Conservation (phyloP, 2,113 vertebrate species). For the Polypterus bichir region DNA sequence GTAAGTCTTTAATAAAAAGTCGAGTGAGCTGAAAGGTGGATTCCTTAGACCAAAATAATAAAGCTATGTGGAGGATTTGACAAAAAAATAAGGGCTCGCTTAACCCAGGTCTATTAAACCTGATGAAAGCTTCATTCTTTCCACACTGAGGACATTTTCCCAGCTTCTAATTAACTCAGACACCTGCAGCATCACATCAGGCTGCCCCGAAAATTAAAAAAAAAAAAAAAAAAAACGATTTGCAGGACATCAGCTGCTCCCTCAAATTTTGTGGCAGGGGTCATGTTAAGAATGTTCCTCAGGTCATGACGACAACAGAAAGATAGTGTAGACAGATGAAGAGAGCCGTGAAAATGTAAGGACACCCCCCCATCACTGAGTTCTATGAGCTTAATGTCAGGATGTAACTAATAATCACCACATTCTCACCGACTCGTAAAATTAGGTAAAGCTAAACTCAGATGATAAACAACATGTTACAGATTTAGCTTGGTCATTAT, state of each 20-base stretch:
- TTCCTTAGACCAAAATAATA: constrained; percentile 36
- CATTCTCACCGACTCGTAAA: too few species aligned
- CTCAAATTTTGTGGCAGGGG: constrained; percentile 9
- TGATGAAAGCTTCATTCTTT: constrained; percentile 25
- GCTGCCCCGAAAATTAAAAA: constrained; percentile 25
- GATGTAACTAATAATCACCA: too few species aligned
- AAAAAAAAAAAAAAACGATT: constrained; percentile 6
- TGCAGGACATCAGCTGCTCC: constrained; percentile 12
- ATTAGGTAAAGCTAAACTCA: too few species aligned
- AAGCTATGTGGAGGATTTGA: constrained; percentile 30
- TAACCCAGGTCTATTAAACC: constrained; percentile 21
- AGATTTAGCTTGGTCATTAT: too few species aligned
- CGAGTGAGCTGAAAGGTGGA: constrained; percentile 22
- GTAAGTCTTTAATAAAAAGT: constrained; percentile 39
- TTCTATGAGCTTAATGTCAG: too few species aligned
- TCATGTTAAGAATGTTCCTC: too few species aligned
- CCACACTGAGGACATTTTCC: constrained; percentile 16
- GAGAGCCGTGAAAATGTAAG: too few species aligned
- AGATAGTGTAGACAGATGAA: too few species aligned
- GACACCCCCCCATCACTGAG: too few species aligned
- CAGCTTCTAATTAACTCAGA: constrained; percentile 17
- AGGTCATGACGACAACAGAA: too few species aligned
- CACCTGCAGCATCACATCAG: constrained; percentile 21
- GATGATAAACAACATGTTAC: too few species aligned
- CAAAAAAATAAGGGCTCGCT: constrained; percentile 4